These are phyloP conservation scores for Hylaeus anthracinus DNA, from an alignment of 1,140 invertebrate genomes.

Conservation along the genomic window DNA sequence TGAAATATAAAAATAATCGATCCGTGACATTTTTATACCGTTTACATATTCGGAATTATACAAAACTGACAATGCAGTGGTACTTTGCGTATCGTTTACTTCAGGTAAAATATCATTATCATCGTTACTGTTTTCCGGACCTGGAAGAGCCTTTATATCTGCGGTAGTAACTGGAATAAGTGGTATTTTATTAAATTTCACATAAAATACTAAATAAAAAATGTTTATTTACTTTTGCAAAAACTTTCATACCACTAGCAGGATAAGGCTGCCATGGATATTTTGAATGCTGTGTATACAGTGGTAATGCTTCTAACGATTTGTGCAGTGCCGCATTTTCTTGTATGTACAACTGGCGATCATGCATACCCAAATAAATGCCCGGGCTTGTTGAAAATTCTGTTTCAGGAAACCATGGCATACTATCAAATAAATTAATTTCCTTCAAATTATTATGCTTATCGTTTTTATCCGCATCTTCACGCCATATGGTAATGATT, in stretches of 20 bases:
- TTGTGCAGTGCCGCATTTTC: constrained; percentile 82
- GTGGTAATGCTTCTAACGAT: constrained; percentile 69
- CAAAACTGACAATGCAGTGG: constrained; percentile 85
- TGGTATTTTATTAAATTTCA: constrained; percentile 7
- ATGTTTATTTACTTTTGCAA: too few species aligned
- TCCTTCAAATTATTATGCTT: constrained; percentile 82
- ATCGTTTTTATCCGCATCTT: constrained; percentile 76
- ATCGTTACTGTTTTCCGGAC: constrained; percentile 33
- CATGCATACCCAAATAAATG: constrained; percentile 93
- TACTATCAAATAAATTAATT: constrained; percentile 88
- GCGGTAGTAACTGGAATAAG: constrained; percentile 42
- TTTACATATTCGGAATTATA: constrained; percentile 88
- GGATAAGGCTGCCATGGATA: constrained; percentile 88
- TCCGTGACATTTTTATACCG: constrained; percentile 75
- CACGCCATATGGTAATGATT: constrained; percentile 91
- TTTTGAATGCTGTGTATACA: constrained; percentile 62
- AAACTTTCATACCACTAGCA: constrained; percentile 73
- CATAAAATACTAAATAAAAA: not conserved
- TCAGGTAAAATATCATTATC: constrained; percentile 58
- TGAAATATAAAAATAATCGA: not conserved
- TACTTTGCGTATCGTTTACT: constrained; percentile 64
- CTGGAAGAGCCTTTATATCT: constrained; percentile 22
- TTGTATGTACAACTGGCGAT: constrained; percentile 91
- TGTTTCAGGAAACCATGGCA: constrained; percentile 77
- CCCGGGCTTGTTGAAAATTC: constrained; percentile 81